Evolutionary conservation across 2,113 vertebrate genomes (phyloP).

Genomic region (Peromyscus californicus): DNA sequence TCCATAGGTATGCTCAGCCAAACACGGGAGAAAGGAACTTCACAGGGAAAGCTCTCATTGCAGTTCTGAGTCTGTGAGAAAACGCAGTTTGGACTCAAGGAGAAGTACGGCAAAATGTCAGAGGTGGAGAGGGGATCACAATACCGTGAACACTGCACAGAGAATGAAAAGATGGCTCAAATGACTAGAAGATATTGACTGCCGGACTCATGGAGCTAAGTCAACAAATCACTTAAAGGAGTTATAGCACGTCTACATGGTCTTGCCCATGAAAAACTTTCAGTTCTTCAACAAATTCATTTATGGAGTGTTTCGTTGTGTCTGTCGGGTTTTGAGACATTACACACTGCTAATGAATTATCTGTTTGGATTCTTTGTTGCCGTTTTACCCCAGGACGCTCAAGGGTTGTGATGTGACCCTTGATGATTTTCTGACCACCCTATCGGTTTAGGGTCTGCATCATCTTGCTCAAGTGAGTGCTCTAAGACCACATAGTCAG

Average conservation of each 20-base stretch:
- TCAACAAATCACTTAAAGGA: neutral
- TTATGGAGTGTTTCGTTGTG: neutral
- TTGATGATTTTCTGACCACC: neutral
- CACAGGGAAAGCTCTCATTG: neutral
- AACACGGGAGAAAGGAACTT: rapidly evolving
- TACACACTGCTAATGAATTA: neutral
- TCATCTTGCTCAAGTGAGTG: neutral
- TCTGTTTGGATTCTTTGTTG: neutral
- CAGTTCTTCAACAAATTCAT: neutral
- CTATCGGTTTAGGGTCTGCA: neutral
- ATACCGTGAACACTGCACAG: neutral
- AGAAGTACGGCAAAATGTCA: neutral
- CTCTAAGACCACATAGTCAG: neutral
- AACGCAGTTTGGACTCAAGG: neutral
- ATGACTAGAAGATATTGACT: neutral
- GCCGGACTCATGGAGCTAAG: slow-evolving; percentile 53
- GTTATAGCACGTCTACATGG: neutral
- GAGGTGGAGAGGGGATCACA: slow-evolving; percentile 49
- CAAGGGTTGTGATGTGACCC: neutral
- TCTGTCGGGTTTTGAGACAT: neutral
- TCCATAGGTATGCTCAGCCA: neutral
- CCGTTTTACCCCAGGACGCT: neutral
- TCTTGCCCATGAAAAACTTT: neutral
- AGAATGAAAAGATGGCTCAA: slow-evolving; percentile 40
- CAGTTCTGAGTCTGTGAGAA: neutral